Evolutionary conservation across 2,888 invertebrate genomes (phyloP), one percentile per base, ranked within the genome.

Genomic region (Notodonta dromedarius): DNA sequence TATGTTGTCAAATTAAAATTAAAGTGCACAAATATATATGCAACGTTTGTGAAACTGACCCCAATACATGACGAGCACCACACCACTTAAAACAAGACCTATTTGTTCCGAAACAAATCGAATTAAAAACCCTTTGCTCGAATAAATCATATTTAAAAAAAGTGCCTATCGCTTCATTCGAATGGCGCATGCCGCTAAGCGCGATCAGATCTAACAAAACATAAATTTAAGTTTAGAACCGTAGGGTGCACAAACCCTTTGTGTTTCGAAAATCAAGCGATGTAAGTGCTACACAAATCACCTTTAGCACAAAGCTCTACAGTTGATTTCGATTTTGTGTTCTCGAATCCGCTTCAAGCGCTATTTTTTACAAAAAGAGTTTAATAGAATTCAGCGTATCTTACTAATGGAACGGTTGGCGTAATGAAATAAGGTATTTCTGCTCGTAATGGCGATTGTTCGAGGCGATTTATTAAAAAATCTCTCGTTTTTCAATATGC

Each of bases 141-240:
- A 83, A 92, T 92, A 92, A 91, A 92, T 91, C 91, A 91, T 80
- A 78, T 81, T 88, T 82, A 80, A 85, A 87, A 86, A 86, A 75
- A 74, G 76, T 70, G 78, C 82, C 82, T 90, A 89, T 90, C 88
- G 79, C 74, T 80, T 76, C 82, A 79, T 85, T 84, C 84, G 76
- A 86, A 80, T 78, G 84, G 86, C 85, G 88, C 85, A 85, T 84
- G 86, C 86, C 86, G 86, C 89, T 89, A 88, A 88, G 87, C 79
- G 85, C 87, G 91, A 94, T 94, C 92, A 86, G 82, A 94, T 94
- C 94, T 93, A 86, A 85, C 88, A 86, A 89, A 89, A 92, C 93
- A 94, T 94, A 94, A 94, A 94, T 94, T 94, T 85, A 89, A 92
- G 93, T 92, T 93, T 92, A 88, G 87, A 90, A 91, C 84, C 85